Evolutionary conservation across 2,113 vertebrate species (phyloP).

Genomic region (Heptranchias perlo): DNA sequence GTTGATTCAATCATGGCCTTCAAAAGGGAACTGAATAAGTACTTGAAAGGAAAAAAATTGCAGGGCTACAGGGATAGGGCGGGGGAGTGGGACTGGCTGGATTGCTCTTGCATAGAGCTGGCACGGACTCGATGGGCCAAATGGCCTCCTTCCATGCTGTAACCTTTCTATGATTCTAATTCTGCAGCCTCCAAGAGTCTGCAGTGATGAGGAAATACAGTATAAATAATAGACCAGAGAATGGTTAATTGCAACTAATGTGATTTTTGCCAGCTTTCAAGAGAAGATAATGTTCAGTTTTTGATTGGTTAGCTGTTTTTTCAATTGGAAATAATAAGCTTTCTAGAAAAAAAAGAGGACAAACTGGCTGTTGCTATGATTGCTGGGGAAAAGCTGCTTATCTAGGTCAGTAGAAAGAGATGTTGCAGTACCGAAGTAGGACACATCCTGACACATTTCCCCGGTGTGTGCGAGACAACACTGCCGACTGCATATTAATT

Average conservation of each 20-base stretch:
- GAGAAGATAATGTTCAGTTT: neutral
- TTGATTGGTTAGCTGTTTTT: neutral
- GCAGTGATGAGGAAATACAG: neutral
- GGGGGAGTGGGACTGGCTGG: too few species aligned
- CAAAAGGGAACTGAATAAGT: too few species aligned
- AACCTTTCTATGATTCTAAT: too few species aligned
- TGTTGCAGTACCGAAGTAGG: neutral
- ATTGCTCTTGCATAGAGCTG: too few species aligned
- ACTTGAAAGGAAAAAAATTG: too few species aligned
- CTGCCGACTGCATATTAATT: neutral
- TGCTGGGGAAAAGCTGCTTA: slow-evolving; percentile 17
- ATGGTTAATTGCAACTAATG: neutral
- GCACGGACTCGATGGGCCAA: too few species aligned
- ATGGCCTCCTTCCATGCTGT: too few species aligned
- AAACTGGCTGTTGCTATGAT: neutral
- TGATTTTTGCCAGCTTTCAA: neutral
- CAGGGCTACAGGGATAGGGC: too few species aligned
- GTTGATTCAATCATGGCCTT: too few species aligned
- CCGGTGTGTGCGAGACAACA: neutral
- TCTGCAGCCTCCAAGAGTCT: too few species aligned
- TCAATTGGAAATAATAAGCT: slow-evolving; percentile 24
- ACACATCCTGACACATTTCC: neutral
- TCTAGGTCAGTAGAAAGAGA: neutral
- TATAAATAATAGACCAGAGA: neutral
- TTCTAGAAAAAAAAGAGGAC: neutral